Percentiles rank a stretch among this genome's conserved stretches.
These are phyloP conservation scores for Acromyrmex heyeri DNA, from an alignment of 1,140 invertebrate species.

Conservation along the genomic window DNA sequence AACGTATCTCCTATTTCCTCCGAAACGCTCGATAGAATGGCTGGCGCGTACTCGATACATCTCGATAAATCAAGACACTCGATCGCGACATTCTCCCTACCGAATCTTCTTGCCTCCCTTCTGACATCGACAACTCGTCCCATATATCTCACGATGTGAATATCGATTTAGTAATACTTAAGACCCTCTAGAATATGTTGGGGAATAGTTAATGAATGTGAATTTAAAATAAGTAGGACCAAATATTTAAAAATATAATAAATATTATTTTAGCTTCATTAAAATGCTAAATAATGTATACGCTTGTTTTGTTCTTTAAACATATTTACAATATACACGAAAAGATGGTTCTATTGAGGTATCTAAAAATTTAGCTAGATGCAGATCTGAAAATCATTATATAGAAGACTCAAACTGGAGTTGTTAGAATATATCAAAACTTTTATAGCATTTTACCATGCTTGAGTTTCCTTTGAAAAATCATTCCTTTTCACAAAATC, in stretches of 20 bases:
- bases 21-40: constrained; percentile 38
- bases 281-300: neutral
- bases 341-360: no score
- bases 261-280: neutral
- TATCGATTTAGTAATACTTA: constrained; percentile 8
- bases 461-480: no score
- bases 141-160: constrained; percentile 34
- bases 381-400: no score
- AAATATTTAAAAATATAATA: neutral
- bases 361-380: no score
- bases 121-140: constrained; percentile 41
- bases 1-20: constrained; percentile 64
- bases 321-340: no score
- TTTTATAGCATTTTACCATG: no score
- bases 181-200: neutral
- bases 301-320: no score
- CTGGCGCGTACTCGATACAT: constrained; percentile 44
- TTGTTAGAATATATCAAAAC: no score
- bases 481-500: no score
- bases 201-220: neutral
- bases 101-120: constrained; percentile 36
- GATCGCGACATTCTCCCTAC: constrained; percentile 46
- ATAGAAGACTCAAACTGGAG: no score
- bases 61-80: constrained; percentile 62
- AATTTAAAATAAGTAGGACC: neutral